Evolutionary conservation across 1,140 invertebrate genomes (phyloP).

Genomic region (Chrysomallon squamiferum): DNA sequence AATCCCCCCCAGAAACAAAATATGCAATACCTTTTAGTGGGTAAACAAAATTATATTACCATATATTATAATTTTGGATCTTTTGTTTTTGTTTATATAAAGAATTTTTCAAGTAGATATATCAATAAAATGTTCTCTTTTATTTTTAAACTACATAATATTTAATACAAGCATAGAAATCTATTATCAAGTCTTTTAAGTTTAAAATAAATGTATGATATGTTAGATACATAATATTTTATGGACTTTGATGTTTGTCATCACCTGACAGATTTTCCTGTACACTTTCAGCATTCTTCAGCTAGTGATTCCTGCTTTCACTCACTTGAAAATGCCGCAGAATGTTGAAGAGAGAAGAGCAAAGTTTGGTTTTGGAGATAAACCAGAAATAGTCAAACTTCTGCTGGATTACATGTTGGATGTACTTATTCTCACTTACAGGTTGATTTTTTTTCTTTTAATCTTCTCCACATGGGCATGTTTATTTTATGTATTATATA

Average conservation of each 20-base stretch:
- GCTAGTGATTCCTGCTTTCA: slow-evolving; percentile 80
- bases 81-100: background rate
- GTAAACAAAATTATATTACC: too few relatives aligned
- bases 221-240: background rate
- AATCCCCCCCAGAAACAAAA: too few relatives aligned
- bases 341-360: slow-evolving; percentile 71
- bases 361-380: slow-evolving; percentile 72
- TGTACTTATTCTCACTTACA: slow-evolving; percentile 84
- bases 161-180: background rate
- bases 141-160: background rate
- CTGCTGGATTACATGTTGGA: slow-evolving; percentile 82
- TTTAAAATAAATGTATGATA: background rate
- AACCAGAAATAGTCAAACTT: slow-evolving; percentile 72
- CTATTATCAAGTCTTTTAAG: background rate
- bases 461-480: too few relatives aligned
- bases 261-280: too few relatives aligned
- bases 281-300: slow-evolving; percentile 69
- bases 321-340: slow-evolving; percentile 73
- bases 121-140: background rate
- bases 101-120: background rate
- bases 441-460: too few relatives aligned
- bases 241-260: background rate
- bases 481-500: too few relatives aligned
- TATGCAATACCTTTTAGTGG: too few relatives aligned
- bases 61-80: too few relatives aligned